phyloP scores from a whole-genome alignment of 2,888 invertebrate species.

The Agriopis aurantiaria region DNA sequence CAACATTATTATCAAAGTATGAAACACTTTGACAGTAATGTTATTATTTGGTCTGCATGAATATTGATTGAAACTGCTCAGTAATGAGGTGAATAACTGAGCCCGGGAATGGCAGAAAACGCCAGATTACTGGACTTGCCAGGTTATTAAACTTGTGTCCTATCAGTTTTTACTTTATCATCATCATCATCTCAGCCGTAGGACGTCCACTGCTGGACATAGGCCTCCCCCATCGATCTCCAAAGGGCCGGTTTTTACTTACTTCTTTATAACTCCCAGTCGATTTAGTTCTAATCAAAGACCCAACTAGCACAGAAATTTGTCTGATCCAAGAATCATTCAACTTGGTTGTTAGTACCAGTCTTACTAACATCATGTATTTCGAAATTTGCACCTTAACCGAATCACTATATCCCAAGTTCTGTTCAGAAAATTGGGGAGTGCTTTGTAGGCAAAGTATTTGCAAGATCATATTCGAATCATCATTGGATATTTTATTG shows the following conservation, averaged over 20 bases:
- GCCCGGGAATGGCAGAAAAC: too few relatives aligned
- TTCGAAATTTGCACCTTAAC: constrained; percentile 60
- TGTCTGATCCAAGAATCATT: constrained; percentile 61
- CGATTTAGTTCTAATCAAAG: constrained; percentile 59
- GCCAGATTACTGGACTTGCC: too few relatives aligned
- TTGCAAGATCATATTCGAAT: constrained; percentile 55
- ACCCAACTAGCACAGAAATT: constrained; percentile 53
- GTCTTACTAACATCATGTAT: constrained; percentile 59
- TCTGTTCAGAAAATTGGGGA: constrained; percentile 54
- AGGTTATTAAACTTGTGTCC: too few relatives aligned
- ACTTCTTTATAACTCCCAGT: constrained; percentile 52
- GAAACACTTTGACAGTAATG: too few relatives aligned
- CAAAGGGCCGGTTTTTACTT: constrained; percentile 47
- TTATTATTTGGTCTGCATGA: too few relatives aligned
- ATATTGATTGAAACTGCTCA: too few relatives aligned
- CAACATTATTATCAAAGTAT: too few relatives aligned
- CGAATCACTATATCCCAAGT: constrained; percentile 50
- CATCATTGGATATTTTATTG: constrained; percentile 51
- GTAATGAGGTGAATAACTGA: too few relatives aligned
- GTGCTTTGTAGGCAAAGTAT: constrained; percentile 63
- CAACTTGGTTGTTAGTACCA: constrained; percentile 54
- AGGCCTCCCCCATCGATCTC: too few relatives aligned
- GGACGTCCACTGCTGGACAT: too few relatives aligned
- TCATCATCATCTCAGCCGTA: too few relatives aligned
- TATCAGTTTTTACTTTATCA: constrained; percentile 40